Evolutionary conservation across 2,797 vertebrate species (phyloP).

Genomic region (Tragelaphus oryx): DNA sequence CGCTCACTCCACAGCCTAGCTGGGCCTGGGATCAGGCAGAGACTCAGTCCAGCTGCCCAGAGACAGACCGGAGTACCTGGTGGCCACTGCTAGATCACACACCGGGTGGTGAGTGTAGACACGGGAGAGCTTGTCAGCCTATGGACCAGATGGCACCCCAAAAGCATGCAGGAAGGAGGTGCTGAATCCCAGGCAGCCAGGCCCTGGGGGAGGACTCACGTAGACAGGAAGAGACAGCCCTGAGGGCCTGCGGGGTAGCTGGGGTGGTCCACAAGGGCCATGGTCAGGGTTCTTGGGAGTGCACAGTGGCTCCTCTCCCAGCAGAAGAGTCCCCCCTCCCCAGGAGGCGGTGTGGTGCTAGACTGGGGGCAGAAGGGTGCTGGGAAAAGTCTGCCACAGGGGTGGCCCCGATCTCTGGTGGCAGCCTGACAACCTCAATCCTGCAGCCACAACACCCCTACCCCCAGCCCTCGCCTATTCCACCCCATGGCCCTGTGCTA

Average conservation of each 20-base stretch:
- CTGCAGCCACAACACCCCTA: background rate
- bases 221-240: background rate
- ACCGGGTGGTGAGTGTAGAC: rapidly evolving
- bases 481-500: too few species aligned
- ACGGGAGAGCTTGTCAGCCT: background rate
- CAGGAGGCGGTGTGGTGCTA: rapidly evolving
- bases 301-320: background rate
- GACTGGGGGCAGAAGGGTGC: background rate
- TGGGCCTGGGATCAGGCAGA: background rate
- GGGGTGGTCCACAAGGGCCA: rapidly evolving
- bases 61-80: background rate
- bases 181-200: background rate
- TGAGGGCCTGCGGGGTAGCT: background rate
- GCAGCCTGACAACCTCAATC: background rate
- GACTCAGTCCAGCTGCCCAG: background rate
- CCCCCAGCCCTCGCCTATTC: background rate
- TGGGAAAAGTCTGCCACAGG: background rate
- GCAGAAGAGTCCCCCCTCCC: background rate
- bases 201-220: rapidly evolving
- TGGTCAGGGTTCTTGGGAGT: rapidly evolving
- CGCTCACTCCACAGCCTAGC: rapidly evolving
- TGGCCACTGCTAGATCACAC: too few species aligned
- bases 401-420: background rate
- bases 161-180: too few species aligned
- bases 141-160: rapidly evolving